These are phyloP conservation scores for Jacana jacana DNA, from an alignment of 2,113 vertebrate species.

Conservation along the genomic window DNA sequence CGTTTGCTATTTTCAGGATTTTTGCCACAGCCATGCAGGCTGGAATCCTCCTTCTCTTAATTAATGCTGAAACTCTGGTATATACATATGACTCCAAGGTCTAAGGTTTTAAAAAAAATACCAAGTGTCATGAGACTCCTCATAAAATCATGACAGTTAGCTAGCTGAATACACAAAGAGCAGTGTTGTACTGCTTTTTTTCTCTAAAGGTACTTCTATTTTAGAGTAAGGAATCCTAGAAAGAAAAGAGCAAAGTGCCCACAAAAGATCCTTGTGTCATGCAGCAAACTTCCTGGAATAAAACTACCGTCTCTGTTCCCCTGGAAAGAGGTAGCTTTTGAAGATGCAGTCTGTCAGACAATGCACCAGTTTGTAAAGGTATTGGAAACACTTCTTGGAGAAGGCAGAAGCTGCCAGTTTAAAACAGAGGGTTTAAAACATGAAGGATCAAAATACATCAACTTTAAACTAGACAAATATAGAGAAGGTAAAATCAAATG, in stretches of 20 bases:
- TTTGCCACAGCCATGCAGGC: background rate
- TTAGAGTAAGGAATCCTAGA: constrained; percentile 27
- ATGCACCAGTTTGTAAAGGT: background rate
- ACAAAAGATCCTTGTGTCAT: constrained; percentile 44
- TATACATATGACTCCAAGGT: background rate
- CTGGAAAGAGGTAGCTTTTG: background rate
- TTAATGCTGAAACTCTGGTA: constrained; percentile 4
- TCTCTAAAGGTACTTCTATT: background rate
- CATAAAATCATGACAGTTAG: constrained; percentile 47
- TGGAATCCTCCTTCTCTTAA: constrained; percentile 19
- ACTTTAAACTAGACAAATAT: background rate
- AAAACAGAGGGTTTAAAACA: background rate
- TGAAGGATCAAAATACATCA: constrained; percentile 6
- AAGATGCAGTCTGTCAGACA: background rate
- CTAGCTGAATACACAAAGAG: constrained; percentile 43
- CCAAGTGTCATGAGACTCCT: constrained; percentile 15
- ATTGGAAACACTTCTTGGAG: constrained; percentile 1
- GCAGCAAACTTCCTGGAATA: background rate
- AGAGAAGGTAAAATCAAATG: background rate
- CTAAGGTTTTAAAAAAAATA: constrained; percentile 46
- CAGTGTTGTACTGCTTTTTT: background rate
- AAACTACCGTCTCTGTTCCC: background rate
- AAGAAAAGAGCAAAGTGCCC: constrained; percentile 21
- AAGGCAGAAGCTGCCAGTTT: background rate
- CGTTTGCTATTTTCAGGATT: background rate